Evolutionary conservation across 2,888 invertebrate species (phyloP).

Genomic region (Limnephilus rhombicus): DNA sequence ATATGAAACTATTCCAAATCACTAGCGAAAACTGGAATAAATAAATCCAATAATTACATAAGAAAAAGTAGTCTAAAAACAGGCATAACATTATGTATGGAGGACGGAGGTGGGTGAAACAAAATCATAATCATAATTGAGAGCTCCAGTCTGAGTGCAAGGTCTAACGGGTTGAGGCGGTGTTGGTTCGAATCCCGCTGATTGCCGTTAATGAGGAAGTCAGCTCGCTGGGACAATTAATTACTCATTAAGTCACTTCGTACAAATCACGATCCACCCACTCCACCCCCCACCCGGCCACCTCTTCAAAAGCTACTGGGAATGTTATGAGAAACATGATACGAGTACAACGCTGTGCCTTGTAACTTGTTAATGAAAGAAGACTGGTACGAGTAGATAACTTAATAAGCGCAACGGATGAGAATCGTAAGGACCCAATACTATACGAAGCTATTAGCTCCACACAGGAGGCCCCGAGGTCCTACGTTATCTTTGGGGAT

Average conservation of each 20-base stretch:
- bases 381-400: neutral
- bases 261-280: constrained; percentile 44
- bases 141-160: constrained; percentile 36
- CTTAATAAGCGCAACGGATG: neutral
- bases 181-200: constrained; percentile 43
- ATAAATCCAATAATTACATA: too few species aligned
- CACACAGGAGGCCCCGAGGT: too few species aligned
- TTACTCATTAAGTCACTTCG: constrained; percentile 35
- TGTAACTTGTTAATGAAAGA: neutral
- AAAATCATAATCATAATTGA: constrained; percentile 4
- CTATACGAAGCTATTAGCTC: too few species aligned
- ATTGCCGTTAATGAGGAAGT: constrained; percentile 62
- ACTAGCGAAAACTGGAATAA: too few species aligned
- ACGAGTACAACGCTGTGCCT: neutral
- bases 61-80: too few species aligned
- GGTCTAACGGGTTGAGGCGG: constrained; percentile 13
- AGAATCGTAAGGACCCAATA: neutral
- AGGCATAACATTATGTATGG: neutral
- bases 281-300: neutral
- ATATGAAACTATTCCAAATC: too few species aligned
- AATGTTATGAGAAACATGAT: neutral
- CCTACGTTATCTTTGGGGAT: too few species aligned
- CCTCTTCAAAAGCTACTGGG: neutral
- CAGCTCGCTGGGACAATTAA: constrained; percentile 48
- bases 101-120: neutral